Evolutionary conservation across 1,140 invertebrate species (phyloP), one percentile per base, ranked within the genome.

Genomic region (Anoplolepis gracilipes): DNA sequence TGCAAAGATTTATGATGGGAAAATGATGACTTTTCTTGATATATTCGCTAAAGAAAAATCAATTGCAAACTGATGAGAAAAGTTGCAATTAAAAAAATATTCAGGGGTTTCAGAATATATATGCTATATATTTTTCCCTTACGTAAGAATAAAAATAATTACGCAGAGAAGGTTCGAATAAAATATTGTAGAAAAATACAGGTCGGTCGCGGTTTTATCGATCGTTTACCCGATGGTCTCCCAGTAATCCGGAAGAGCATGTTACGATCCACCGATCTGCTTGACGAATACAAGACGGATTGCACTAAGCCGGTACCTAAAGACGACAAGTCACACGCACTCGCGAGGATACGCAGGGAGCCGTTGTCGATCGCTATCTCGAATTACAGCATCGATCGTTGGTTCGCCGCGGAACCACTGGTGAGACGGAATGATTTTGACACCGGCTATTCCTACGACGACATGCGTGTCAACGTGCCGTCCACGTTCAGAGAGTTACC

Each of bases 391-490:
- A 91, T 93, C 25, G 91, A 92, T 13, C 85, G 69, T 0, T 82
- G 69, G n/a, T 91, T 93, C 10, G 92, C 91, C 0, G 84, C 88
- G 0, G 88, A 89, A 1, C 88, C 90, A 0, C 25, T 93, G 13
- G 79, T 92, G 0, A 85, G 92, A 25, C 92, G 90, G 7, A 86
- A 88, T 30, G 30, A 87, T 0, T 87, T 91, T 13, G 88, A 93
- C 33, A 92, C 92, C 6, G 92, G 90, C 1, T 94, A 93, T 76
- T 70, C 67, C 0, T 94, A 94, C 72, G 87, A 92, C n/a, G 78
- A 92, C 3, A 87, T 94, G 72, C 87, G 91, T 25, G 90, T 90
- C 13, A 94, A 94, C 61, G 82, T 94, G 13, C 93, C 93, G 0
- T 86, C 90, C 3, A 91, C 87, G 6, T 94, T 94, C 69, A 89